Evolutionary conservation across 2,113 vertebrate species (phyloP).

Genomic region (Semicossyphus pulcher): DNA sequence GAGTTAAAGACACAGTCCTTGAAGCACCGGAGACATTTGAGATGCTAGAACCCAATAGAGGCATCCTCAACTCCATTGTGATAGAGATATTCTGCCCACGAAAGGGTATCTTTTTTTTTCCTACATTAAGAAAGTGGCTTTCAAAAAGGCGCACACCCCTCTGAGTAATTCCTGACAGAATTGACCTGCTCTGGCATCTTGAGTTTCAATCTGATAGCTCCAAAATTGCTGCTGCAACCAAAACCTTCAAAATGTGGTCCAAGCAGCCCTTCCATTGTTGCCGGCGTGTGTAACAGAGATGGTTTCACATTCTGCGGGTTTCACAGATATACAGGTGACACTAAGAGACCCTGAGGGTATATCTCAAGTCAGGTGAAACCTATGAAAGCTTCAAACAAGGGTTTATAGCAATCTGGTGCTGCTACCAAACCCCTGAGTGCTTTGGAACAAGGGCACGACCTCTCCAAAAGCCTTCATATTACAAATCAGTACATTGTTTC

Average conservation of each 20-base stretch:
- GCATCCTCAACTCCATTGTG: constrained; percentile 54
- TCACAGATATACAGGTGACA: constrained; percentile 65
- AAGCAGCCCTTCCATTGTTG: constrained; percentile 56
- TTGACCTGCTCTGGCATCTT: constrained; percentile 68
- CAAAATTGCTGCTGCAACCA: constrained; percentile 76
- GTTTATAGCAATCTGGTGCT: constrained; percentile 44
- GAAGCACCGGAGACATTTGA: constrained; percentile 56
- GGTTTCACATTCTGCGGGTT: constrained; percentile 59
- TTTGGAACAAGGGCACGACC: constrained; percentile 42
- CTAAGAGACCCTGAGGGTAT: constrained; percentile 40
- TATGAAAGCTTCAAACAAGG: constrained; percentile 46
- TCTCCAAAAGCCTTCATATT: constrained; percentile 30
- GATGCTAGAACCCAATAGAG: constrained; percentile 44
- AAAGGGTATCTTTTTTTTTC: constrained; percentile 52
- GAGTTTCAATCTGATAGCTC: constrained; percentile 82
- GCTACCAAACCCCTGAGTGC: constrained; percentile 42
- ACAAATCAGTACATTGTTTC: constrained; percentile 39
- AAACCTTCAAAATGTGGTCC: constrained; percentile 65
- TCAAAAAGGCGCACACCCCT: constrained; percentile 59
- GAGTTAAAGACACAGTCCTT: constrained; percentile 34
- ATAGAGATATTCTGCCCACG: constrained; percentile 34
- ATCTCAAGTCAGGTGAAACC: constrained; percentile 44
- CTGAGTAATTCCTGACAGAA: constrained; percentile 75
- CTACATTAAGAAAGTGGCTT: constrained; percentile 56
- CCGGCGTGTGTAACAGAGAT: constrained; percentile 61